Evolutionary conservation across 2,888 invertebrate genomes (phyloP).

Genomic region (Acanthosepion lycidas): DNA sequence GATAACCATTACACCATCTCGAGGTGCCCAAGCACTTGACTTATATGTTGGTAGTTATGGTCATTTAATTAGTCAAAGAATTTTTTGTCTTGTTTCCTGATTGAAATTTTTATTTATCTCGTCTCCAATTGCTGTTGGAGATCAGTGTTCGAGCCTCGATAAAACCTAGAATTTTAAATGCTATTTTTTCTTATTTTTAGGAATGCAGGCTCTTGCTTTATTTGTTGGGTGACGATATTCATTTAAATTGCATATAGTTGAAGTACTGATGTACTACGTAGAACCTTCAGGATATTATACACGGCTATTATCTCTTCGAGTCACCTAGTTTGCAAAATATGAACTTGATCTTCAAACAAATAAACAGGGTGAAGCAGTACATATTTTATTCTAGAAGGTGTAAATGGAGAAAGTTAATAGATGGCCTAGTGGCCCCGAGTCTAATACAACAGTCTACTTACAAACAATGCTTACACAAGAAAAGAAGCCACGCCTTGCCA

Average conservation of each 20-base stretch:
- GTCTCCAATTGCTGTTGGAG: too few relatives aligned
- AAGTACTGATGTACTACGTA: neutral
- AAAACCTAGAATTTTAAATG: too few relatives aligned
- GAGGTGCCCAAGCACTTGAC: too few relatives aligned
- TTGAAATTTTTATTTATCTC: too few relatives aligned
- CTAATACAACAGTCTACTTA: neutral
- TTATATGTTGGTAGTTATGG: too few relatives aligned
- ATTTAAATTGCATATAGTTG: too few relatives aligned
- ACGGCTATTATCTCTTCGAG: neutral
- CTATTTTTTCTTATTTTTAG: too few relatives aligned
- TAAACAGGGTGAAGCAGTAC: neutral
- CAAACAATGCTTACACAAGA: neutral
- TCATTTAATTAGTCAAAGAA: too few relatives aligned
- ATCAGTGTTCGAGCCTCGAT: too few relatives aligned
- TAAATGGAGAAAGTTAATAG: neutral
- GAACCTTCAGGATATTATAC: neutral
- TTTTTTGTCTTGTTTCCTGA: too few relatives aligned
- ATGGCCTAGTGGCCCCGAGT: neutral
- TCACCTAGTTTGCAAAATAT: neutral
- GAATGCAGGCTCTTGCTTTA: neutral
- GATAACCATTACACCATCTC: too few relatives aligned
- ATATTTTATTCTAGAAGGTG: neutral
- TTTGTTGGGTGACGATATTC: neutral
- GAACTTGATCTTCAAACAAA: constrained; percentile 4
- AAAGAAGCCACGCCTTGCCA: neutral